Evolutionary conservation across 2,113 vertebrate genomes (phyloP), one percentile per base, ranked within the genome.

Genomic region (Syrrhaptes paradoxus): DNA sequence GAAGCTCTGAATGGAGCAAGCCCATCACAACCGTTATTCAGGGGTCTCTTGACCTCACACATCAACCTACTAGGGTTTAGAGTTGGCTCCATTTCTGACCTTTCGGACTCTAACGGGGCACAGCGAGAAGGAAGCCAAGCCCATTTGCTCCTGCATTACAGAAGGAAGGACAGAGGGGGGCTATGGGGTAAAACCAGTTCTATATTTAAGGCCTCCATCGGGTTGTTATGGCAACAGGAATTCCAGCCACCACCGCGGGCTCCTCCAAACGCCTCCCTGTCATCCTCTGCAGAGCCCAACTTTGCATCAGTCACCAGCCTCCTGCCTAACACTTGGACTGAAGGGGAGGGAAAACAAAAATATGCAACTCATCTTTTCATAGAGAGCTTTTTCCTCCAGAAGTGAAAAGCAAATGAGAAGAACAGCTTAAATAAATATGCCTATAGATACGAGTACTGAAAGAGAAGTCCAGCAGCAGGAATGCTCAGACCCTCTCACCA

Each of bases 221-320:
- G 43, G 96, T 97, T 95, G 96, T 66, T 77, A 96, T 83, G 85
- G 96, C 72, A 96, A 97, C 94, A 89, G 96, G 91, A 94, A 93
- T 90, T 96, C 93, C 94, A 96, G 87, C 84, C 77, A 67, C 89
- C 94, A 32, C 41, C 54, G 11, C 19, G 41, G 72, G 59, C 68
- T 95, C 70, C 68, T 93, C 85, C 10, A 0, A 45, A 57, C 63
- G 83, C 87, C 87, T 84, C 78, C 73, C 80, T 1, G 13, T 76
- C 79, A 85, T 90, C 92, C 95, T 93, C 87, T 86, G 66, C 92
- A 87, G 88, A 96, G 76, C 88, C 87, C 89, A 84, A 36, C 89
- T 96, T 61, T 29, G 85, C 71, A 93, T 79, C 87, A 61, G 24
- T 73, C 86, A 26, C 81, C 87, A 86, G 74, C 71, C 77, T 82